Conservation (phyloP, 2,888 invertebrate species). For the Luffia ferchaultella region DNA sequence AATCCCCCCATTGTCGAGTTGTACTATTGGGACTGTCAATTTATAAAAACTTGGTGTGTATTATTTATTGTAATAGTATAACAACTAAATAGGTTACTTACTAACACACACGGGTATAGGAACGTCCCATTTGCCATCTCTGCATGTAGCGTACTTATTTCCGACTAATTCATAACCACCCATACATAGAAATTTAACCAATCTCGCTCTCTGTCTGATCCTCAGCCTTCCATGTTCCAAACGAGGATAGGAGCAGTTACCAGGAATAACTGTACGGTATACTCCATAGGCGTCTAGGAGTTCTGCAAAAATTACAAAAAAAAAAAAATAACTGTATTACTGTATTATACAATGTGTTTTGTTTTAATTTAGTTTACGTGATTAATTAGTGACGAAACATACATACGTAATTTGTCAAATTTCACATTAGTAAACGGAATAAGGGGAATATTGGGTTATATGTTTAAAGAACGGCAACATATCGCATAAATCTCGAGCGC, state of each 20-base stretch:
- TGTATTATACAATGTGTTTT: too few species aligned
- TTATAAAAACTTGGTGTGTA: too few species aligned
- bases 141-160: slow-evolving; percentile 74
- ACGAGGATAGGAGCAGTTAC: slow-evolving; percentile 35
- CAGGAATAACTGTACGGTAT: background rate
- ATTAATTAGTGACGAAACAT: too few species aligned
- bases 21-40: too few species aligned
- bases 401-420: too few species aligned
- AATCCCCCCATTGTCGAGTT: too few species aligned
- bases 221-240: slow-evolving; percentile 57
- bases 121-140: slow-evolving; percentile 75
- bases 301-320: slow-evolving; percentile 2
- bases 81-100: slow-evolving; percentile 56
- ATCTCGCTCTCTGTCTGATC: slow-evolving; percentile 42
- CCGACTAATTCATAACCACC: slow-evolving; percentile 71
- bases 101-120: slow-evolving; percentile 76
- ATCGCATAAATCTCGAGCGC: too few species aligned
- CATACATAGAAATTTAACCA: slow-evolving; percentile 69
- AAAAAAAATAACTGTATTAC: background rate
- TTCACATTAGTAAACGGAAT: too few species aligned
- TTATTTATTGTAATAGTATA: background rate
- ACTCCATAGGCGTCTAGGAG: background rate
- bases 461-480: too few species aligned
- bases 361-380: too few species aligned
- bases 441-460: too few species aligned